Evolutionary conservation across 2,797 vertebrate genomes (phyloP).

Genomic region (Lithobates sylvaticus): DNA sequence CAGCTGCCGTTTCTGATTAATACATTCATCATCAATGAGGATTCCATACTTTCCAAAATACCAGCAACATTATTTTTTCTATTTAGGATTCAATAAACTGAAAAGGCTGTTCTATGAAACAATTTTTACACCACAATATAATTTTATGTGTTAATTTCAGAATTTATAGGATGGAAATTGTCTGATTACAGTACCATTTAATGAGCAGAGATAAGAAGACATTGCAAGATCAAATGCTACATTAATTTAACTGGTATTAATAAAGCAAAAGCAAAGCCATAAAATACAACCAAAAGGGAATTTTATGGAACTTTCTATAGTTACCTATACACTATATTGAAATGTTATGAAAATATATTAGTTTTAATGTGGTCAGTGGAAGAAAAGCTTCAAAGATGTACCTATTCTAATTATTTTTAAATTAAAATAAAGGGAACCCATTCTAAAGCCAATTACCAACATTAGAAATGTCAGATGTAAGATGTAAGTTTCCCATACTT

Average conservation of each 20-base stretch:
- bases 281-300: background rate
- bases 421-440: no score
- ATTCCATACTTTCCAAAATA: background rate
- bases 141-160: conserved; percentile 21
- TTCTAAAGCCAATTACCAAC: no score
- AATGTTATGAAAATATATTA: no score
- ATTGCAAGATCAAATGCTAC: conserved; percentile 1
- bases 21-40: conserved; percentile 19
- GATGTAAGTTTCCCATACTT: no score
- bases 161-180: conserved; percentile 32
- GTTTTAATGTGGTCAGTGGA: no score
- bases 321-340: background rate
- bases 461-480: no score
- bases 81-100: background rate
- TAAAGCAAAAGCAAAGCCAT: conserved; percentile 24
- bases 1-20: conserved; percentile 44
- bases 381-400: no score
- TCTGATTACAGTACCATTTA: conserved; percentile 11
- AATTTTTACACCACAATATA: conserved; percentile 33
- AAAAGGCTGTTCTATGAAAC: conserved; percentile 11
- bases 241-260: conserved; percentile 35
- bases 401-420: no score
- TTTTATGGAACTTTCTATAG: background rate
- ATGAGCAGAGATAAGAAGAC: conserved; percentile 13
- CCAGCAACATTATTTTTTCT: background rate